Evolutionary conservation across 2,113 vertebrate species (phyloP), one percentile per base, ranked within the genome.

Genomic region (Macquaria ambigua): DNA sequence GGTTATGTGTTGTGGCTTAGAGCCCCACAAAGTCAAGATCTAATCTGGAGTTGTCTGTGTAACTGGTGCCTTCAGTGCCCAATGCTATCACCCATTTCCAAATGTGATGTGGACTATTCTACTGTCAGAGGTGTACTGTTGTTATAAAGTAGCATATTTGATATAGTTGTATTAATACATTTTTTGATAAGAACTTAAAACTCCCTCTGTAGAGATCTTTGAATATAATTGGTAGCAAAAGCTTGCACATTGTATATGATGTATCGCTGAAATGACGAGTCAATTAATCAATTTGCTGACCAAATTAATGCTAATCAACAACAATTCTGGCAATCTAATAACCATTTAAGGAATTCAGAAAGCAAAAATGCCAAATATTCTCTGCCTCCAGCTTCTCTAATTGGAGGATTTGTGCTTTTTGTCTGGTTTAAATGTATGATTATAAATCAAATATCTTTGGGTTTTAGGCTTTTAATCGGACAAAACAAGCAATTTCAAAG

Each of bases 21-120:
- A 90, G 85, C 76, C 73, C 34, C 83, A 20, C 90, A 85, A 43
- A 88, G 81, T 87, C 66, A 0, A 85, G 83, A 92, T 92, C 72
- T 83, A 89, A 94, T 92, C 90, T 78, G 37, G 41, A 81, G 59
- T 48, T 79, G 50, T 85, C 58, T 78, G 77, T 48, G 50, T 1
- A 69, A 55, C 50, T 23, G 70, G 53, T 63, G 43, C 16, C 23
- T 58, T 0, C 39, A 31, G 70, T 21, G 1, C 5, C 58, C 21
- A 10, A n/a, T 4, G 9, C 43, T 11, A 39, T 37, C 73, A 3
- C 39, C 58, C 20, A 25, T 39, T 64, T 82, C 41, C 63, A 34
- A 43, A 12, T 58, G 31, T 25, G 46, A 23, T 6, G 4, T 31
- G 7, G n/a, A 55, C 41, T n/a, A 2, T 23, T 56, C 5, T 18